Conservation (phyloP, 2,113 vertebrate species). For the Galemys pyrenaicus region DNA sequence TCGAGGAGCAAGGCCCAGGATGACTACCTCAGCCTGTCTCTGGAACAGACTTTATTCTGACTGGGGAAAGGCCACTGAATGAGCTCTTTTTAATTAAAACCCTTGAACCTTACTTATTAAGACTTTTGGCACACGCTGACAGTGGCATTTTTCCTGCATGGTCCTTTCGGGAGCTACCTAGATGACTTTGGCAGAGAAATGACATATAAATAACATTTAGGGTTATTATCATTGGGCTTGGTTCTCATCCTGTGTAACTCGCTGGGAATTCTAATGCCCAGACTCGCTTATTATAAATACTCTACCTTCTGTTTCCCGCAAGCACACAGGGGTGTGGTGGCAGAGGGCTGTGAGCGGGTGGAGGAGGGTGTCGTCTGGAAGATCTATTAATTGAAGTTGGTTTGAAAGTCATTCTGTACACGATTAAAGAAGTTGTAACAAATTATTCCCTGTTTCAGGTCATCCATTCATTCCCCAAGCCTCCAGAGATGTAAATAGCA, state of each 20-base stretch:
- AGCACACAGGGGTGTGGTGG: background rate
- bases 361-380: background rate
- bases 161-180: conserved; percentile 71
- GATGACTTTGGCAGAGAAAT: conserved; percentile 71
- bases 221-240: conserved; percentile 74
- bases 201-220: conserved; percentile 75
- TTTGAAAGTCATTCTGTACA: conserved; percentile 33
- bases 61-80: conserved; percentile 4
- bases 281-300: conserved; percentile 42
- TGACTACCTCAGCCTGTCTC: background rate
- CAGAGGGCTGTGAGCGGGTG: background rate
- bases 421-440: background rate
- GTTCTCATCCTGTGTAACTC: conserved; percentile 52
- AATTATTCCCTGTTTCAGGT: conserved; percentile 42
- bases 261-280: conserved; percentile 63
- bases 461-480: background rate
- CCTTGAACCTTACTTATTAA: conserved; percentile 64
- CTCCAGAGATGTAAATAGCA: conserved; percentile 29
- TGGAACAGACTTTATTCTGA: conserved; percentile 24
- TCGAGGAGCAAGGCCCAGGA: background rate
- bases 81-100: conserved; percentile 70
- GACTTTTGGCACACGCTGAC: conserved; percentile 52
- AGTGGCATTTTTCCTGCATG: conserved; percentile 63
- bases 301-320: background rate
- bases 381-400: background rate